phyloP scores from a whole-genome alignment of 2,113 vertebrate species.

The Pogonocichla stellata region DNA sequence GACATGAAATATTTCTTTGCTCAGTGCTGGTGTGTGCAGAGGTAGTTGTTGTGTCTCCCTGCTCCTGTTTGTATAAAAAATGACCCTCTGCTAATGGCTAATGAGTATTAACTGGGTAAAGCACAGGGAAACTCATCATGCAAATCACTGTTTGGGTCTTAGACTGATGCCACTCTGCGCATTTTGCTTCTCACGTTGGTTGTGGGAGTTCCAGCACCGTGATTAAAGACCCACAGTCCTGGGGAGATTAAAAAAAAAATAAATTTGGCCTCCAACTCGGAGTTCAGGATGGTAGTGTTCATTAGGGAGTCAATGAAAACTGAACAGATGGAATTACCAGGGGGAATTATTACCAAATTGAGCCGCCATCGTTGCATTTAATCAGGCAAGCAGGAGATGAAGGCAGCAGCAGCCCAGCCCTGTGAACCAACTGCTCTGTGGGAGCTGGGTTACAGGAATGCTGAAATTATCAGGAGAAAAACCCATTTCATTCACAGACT shows the following conservation, averaged over 20 bases:
- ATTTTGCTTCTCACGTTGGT: not conserved
- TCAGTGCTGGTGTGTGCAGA: not conserved
- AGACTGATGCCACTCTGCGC: fast-evolving
- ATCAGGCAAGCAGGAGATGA: not conserved
- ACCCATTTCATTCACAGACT: fast-evolving
- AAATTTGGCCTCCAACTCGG: not conserved
- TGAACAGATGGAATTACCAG: not conserved
- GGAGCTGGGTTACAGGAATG: fast-evolving
- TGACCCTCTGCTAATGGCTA: not conserved
- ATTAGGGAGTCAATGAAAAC: not conserved
- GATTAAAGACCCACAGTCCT: not conserved
- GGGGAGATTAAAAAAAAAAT: not conserved
- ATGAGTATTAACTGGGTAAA: not conserved
- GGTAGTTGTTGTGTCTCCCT: not conserved
- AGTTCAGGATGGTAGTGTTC: not conserved
- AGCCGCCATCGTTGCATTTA: not conserved
- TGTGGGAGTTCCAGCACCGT: not conserved
- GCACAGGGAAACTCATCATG: not conserved
- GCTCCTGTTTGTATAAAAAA: not conserved
- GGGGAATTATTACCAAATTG: not conserved
- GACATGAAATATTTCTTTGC: not conserved
- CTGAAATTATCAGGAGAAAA: not conserved
- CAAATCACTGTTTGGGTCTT: not conserved
- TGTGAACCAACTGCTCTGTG: fast-evolving
- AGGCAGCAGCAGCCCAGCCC: not conserved